Base-by-base conservation (phyloP, 2,888 invertebrate genomes). In the Meteorus colon region DNA sequence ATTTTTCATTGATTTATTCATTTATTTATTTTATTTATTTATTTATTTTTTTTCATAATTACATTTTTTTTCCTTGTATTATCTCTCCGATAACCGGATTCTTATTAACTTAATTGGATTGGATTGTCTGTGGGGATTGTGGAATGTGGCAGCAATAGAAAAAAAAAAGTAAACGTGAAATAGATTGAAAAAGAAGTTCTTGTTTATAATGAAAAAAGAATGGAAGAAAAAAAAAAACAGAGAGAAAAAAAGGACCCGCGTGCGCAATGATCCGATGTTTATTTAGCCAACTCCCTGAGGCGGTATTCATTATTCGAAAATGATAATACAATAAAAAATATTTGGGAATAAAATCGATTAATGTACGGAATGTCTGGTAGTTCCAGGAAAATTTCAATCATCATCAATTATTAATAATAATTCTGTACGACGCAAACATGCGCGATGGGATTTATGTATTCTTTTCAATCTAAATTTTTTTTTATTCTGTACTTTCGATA, bases 211-310 rank as follows among this genome's bases (percentile, higher is more conserved):
- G 69, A 59, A 74, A 73, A 65, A 69, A 73, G 72, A 78, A 78
- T 71, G 74, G 67, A 79, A 76, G 83, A 80, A 79, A 78, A 73
- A 78, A 73, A 72, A 79, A 72, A 80, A 76, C 24, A 78, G 78
- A 81, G 76, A 77, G 75, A 76, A 79, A 81, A 82, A 83, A 80
- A 81, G 16, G 80, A 86, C 81, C 83, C 85, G 86, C 84, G 84
- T 80, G 82, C 85, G 86, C 85, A 84, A 83, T 79, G 78, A 82
- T 83, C 86, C 85, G 84, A 83, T 80, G 78, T 82, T 83, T 86
- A 86, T 88, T 87, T 89, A 89, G 89, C 89, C 89, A 88, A 89
- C 88, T 89, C 89, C 89, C 89, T 89, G 86, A 89, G 89, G 89
- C 87, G 86, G 87, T 89, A 88, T 86, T 87, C 85, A 85, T 87